A percentile compares a stretch with the other conserved stretches of the same genome.
Evolutionary conservation across 2,888 invertebrate genomes (phyloP).

Genomic region (Autographa gamma): DNA sequence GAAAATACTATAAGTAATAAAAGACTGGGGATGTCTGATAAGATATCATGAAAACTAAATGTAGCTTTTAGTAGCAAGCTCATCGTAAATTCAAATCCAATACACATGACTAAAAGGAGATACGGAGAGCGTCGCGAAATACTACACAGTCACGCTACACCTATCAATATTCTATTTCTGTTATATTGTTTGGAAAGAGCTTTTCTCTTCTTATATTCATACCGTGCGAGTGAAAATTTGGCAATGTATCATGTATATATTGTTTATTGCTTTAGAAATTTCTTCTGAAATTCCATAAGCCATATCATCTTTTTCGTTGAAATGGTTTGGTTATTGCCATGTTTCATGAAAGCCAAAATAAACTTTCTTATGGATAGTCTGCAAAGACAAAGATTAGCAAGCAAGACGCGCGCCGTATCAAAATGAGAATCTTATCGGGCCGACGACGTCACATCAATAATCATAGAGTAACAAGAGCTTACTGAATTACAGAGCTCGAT

Average conservation of each 20-base stretch:
- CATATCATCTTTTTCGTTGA: background rate
- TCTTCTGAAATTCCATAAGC: background rate
- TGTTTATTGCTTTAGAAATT: conserved; percentile 20
- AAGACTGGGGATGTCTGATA: conserved; percentile 47
- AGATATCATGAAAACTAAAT: conserved; percentile 58
- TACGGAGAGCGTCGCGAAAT: conserved; percentile 60
- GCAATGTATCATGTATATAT: conserved; percentile 36
- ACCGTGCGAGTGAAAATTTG: conserved; percentile 28
- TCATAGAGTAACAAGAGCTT: background rate
- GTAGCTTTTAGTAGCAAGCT: conserved; percentile 59
- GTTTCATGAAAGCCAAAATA: background rate
- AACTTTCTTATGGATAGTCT: conserved; percentile 1
- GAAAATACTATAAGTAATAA: conserved; percentile 52
- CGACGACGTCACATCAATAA: background rate
- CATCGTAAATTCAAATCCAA: conserved; percentile 71
- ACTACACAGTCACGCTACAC: conserved; percentile 63
- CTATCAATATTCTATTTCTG: conserved; percentile 58
- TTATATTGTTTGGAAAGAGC: conserved; percentile 56
- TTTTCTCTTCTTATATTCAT: conserved; percentile 47
- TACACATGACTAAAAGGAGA: conserved; percentile 64
- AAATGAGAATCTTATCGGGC: conserved; percentile 1
- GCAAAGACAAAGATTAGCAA: background rate
- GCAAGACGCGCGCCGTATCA: conserved; percentile 4
- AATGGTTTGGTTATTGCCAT: background rate
- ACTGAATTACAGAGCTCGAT: background rate